phyloP scores from a whole-genome alignment of 2,797 vertebrate genomes.

The Gambelia wislizenii region DNA sequence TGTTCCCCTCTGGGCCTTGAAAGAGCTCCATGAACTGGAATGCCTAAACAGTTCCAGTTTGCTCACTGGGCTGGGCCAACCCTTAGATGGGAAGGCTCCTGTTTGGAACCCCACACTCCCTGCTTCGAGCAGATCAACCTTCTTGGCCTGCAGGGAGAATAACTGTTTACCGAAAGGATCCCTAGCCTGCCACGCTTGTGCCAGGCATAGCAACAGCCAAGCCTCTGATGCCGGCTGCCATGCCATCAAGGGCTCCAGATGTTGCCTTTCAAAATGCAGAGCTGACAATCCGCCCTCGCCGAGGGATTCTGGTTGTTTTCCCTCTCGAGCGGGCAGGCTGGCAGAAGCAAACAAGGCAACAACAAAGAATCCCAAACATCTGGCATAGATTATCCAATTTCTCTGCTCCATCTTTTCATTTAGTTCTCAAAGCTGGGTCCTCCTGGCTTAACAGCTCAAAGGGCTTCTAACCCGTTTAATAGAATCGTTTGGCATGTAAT shows the following conservation, averaged over 20 bases:
- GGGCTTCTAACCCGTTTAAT: conserved; percentile 12
- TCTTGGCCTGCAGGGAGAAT: too few relatives aligned
- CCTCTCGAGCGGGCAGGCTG: neutral
- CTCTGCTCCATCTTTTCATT: conserved; percentile 16
- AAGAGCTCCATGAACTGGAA: too few relatives aligned
- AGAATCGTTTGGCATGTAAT: conserved; percentile 4
- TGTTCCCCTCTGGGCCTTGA: too few relatives aligned
- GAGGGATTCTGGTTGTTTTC: neutral
- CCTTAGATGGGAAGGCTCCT: too few relatives aligned
- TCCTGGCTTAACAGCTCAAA: neutral
- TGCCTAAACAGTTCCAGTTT: too few relatives aligned
- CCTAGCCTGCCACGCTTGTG: neutral
- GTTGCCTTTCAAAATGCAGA: neutral
- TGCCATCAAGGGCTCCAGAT: neutral
- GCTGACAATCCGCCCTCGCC: neutral
- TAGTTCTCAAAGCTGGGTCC: neutral
- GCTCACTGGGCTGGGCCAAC: too few relatives aligned
- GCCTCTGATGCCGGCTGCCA: neutral
- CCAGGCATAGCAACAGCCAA: too few relatives aligned
- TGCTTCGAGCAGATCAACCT: too few relatives aligned
- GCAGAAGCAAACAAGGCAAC: neutral
- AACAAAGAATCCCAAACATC: conserved; percentile 1
- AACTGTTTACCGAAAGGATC: too few relatives aligned
- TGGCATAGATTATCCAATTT: conserved; percentile 27
- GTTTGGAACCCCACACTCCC: too few relatives aligned